Conservation (phyloP, 2,797 vertebrate genomes). For the Cebuella pygmaea region DNA sequence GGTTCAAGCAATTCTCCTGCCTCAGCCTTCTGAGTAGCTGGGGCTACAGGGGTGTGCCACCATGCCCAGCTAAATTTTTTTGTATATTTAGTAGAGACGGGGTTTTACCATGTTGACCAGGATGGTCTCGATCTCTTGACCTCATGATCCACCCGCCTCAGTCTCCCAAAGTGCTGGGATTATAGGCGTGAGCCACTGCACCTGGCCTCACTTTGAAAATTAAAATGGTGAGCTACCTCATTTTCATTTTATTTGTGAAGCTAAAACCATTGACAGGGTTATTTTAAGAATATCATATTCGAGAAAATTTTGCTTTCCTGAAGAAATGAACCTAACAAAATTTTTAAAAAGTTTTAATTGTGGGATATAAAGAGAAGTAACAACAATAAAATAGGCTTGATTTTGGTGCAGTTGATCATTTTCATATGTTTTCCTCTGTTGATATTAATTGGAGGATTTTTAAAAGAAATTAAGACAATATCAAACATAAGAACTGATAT, state of each 20-base stretch:
- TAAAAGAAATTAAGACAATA: not conserved
- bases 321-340: not conserved
- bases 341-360: not conserved
- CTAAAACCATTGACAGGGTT: not conserved
- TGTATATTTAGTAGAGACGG: too few species aligned
- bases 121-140: too few species aligned
- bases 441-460: not conserved
- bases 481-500: not conserved
- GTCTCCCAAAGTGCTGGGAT: too few species aligned
- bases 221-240: not conserved
- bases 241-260: not conserved
- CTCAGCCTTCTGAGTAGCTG: too few species aligned
- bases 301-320: not conserved
- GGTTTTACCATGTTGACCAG: too few species aligned
- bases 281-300: slow-evolving; percentile 22
- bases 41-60: accelerated
- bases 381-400: not conserved
- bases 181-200: too few species aligned
- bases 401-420: not conserved
- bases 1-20: too few species aligned
- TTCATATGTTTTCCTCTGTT: not conserved
- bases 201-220: not conserved
- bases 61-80: too few species aligned
- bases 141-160: too few species aligned
- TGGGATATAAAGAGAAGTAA: not conserved